phyloP scores from a whole-genome alignment of 2,888 invertebrate genomes.

The Nomada hirtipes region DNA sequence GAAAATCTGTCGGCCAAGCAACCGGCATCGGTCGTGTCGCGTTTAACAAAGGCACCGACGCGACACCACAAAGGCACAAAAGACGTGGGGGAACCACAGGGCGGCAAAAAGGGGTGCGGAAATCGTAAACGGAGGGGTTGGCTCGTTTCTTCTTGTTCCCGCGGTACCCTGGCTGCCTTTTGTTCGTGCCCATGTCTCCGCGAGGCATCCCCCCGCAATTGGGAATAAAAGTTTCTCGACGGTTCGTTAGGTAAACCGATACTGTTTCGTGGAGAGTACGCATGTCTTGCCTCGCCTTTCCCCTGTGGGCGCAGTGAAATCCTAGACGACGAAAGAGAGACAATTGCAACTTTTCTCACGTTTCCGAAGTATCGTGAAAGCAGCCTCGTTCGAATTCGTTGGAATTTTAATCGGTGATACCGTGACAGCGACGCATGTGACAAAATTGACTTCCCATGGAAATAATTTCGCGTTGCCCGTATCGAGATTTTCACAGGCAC shows the following conservation, averaged over 20 bases:
- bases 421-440: not conserved
- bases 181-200: not conserved
- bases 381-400: not conserved
- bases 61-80: constrained; percentile 21
- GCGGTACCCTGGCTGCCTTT: not conserved
- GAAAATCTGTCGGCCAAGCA: constrained; percentile 28
- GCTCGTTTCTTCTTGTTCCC: not conserved
- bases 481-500: not conserved
- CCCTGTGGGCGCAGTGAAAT: not conserved
- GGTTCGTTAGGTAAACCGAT: constrained; percentile 28
- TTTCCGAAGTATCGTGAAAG: not conserved
- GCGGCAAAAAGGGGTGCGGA: not conserved
- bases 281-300: not conserved
- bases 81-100: not conserved
- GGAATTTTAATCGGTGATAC: not conserved
- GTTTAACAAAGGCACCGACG: not conserved
- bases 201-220: constrained; percentile 15
- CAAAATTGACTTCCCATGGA: constrained; percentile 1
- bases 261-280: not conserved
- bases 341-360: not conserved
- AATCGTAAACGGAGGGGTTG: constrained; percentile 3
- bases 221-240: constrained; percentile 29
- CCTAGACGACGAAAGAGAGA: not conserved
- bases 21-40: not conserved
- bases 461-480: not conserved